Percentiles rank a stretch among this genome's conserved stretches.
These are phyloP conservation scores for Anhinga anhinga DNA, from an alignment of 2,113 vertebrate genomes.

Conservation along the genomic window DNA sequence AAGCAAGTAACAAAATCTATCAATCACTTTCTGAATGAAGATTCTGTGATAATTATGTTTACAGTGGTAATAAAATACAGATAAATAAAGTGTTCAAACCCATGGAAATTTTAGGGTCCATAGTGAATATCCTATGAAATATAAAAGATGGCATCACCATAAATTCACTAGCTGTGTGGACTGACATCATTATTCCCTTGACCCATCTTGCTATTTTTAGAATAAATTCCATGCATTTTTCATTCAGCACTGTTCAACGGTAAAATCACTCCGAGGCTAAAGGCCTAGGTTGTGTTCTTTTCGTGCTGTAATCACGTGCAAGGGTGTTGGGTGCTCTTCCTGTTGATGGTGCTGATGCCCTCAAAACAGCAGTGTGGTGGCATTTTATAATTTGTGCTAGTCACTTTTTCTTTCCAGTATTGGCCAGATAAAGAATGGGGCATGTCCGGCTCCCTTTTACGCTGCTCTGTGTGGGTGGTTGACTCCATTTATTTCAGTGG, in stretches of 20 bases:
- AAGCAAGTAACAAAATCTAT: conserved; percentile 41
- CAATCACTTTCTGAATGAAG: conserved; percentile 22
- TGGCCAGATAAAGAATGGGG: neutral
- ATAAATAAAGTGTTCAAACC: conserved; percentile 29
- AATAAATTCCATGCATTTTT: neutral
- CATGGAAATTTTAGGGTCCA: neutral
- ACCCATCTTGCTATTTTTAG: conserved; percentile 28
- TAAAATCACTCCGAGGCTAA: neutral
- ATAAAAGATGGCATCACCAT: neutral
- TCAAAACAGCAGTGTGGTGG: neutral
- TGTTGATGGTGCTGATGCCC: neutral
- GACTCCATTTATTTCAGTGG: neutral
- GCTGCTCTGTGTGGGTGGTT: neutral
- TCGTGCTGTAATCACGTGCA: neutral
- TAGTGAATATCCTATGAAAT: neutral
- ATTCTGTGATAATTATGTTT: conserved; percentile 55
- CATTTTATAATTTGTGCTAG: neutral
- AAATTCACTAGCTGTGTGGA: neutral
- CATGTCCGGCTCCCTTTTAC: neutral
- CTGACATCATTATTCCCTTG: conserved; percentile 2
- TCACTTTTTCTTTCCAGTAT: neutral
- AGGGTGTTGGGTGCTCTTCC: neutral
- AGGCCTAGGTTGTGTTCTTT: neutral
- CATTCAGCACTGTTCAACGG: neutral
- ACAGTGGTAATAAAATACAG: conserved; percentile 37